These are phyloP conservation scores for Leptogaster cylindrica DNA, from an alignment of 2,888 invertebrate species.

Conservation along the genomic window DNA sequence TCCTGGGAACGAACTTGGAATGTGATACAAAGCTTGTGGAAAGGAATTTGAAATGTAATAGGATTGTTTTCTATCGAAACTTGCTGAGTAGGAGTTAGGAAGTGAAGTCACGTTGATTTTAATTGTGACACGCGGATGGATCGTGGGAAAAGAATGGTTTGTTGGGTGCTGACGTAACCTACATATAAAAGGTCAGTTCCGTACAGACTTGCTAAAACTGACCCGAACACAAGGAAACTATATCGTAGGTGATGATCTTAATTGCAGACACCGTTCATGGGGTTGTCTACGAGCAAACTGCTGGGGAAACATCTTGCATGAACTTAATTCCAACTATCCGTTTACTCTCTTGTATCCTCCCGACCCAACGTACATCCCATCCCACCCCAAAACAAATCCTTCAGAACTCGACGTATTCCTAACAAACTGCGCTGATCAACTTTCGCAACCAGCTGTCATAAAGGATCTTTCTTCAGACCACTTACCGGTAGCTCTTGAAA, in stretches of 20 bases:
- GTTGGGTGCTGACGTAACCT: not conserved
- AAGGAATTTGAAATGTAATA: too few relatives aligned
- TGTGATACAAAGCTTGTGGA: too few relatives aligned
- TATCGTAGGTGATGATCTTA: not conserved
- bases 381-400: too few relatives aligned
- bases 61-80: too few relatives aligned
- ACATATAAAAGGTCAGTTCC: not conserved
- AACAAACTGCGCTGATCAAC: not conserved
- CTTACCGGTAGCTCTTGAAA: not conserved
- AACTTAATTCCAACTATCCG: not conserved
- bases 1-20: too few relatives aligned
- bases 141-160: too few relatives aligned
- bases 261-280: not conserved
- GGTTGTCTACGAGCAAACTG: not conserved
- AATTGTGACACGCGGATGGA: too few relatives aligned
- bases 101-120: too few relatives aligned
- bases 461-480: not conserved
- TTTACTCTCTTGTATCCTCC: not conserved
- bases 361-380: not conserved
- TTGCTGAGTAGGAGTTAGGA: too few relatives aligned
- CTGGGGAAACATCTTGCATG: not conserved
- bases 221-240: not conserved
- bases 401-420: not conserved
- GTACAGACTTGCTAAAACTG: not conserved
- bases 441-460: not conserved